Evolutionary conservation across 1,140 invertebrate genomes (phyloP).

Genomic region (Hycleus phaleratus): DNA sequence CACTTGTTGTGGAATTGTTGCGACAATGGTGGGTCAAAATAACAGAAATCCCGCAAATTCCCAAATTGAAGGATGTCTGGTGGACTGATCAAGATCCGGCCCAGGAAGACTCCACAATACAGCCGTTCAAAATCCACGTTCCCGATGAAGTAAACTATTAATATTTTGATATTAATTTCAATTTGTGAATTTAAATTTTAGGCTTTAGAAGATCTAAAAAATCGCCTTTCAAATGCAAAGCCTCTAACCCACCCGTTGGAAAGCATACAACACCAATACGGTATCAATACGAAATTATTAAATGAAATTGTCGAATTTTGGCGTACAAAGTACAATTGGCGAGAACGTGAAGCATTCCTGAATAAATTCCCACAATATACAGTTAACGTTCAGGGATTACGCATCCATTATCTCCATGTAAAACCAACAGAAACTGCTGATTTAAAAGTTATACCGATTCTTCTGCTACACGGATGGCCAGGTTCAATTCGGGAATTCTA

Average conservation of each 20-base stretch:
- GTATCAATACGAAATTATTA: conserved; percentile 64
- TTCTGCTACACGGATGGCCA: conserved; percentile 87
- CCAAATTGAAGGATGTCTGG: conserved; percentile 29
- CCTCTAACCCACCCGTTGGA: conserved; percentile 54
- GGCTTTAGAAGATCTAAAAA: conserved; percentile 55
- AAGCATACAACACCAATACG: conserved; percentile 65
- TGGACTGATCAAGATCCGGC: conserved; percentile 40
- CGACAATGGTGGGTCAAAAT: neutral
- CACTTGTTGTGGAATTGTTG: too few relatives aligned
- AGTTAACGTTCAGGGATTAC: conserved; percentile 55
- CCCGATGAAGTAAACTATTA: conserved; percentile 28
- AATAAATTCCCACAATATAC: conserved; percentile 69
- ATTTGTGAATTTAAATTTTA: conserved; percentile 26
- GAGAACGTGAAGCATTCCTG: conserved; percentile 53
- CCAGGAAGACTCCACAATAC: conserved; percentile 38
- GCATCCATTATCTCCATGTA: conserved; percentile 55
- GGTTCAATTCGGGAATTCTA: conserved; percentile 82
- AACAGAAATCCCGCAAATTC: neutral
- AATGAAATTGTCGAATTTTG: conserved; percentile 68
- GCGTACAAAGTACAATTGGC: conserved; percentile 70
- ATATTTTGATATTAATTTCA: neutral
- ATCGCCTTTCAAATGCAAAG: conserved; percentile 49
- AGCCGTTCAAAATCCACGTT: conserved; percentile 43
- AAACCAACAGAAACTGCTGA: conserved; percentile 44
- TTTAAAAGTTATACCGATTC: conserved; percentile 46